Evolutionary conservation across 1,140 invertebrate species (phyloP).

Genomic region (Chymomyza costata): DNA sequence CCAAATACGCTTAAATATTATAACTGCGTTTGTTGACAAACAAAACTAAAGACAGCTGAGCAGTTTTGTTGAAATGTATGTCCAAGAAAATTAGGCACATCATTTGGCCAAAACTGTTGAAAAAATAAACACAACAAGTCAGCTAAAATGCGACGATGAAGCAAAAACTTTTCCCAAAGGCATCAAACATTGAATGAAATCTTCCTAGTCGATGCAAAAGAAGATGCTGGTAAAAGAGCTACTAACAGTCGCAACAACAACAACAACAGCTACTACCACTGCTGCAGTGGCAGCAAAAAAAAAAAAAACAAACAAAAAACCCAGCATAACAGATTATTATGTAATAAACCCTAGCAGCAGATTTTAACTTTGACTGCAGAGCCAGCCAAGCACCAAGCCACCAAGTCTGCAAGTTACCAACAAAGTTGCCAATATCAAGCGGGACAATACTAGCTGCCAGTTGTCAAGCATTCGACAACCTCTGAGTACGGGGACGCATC

Average conservation of each 20-base stretch:
- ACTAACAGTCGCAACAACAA: constrained; percentile 9
- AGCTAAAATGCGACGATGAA: constrained; percentile 25
- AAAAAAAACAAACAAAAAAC: constrained; percentile 12
- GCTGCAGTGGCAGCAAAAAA: constrained; percentile 8
- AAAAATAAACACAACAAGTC: constrained; percentile 26
- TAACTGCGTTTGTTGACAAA: constrained; percentile 35
- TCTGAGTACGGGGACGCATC: constrained; percentile 17
- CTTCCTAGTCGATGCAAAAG: constrained; percentile 16
- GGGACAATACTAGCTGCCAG: constrained; percentile 3
- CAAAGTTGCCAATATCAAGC: not conserved
- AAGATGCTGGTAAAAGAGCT: constrained; percentile 13
- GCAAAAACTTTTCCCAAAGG: constrained; percentile 35
- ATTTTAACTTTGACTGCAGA: too few species aligned
- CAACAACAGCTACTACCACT: too few species aligned
- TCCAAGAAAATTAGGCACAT: too few species aligned
- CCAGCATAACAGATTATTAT: constrained; percentile 31
- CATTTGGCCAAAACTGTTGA: constrained; percentile 22
- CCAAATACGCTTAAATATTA: constrained; percentile 21
- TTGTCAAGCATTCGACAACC: constrained; percentile 7
- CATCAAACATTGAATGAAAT: constrained; percentile 42
- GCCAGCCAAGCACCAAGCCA: too few species aligned
- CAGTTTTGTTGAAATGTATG: too few species aligned
- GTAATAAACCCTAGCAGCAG: constrained; percentile 62
- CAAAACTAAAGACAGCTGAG: constrained; percentile 19
- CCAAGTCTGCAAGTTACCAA: too few species aligned